Evolutionary conservation across 2,888 invertebrate species (phyloP).

Genomic region (Brachyopa scutellaris): DNA sequence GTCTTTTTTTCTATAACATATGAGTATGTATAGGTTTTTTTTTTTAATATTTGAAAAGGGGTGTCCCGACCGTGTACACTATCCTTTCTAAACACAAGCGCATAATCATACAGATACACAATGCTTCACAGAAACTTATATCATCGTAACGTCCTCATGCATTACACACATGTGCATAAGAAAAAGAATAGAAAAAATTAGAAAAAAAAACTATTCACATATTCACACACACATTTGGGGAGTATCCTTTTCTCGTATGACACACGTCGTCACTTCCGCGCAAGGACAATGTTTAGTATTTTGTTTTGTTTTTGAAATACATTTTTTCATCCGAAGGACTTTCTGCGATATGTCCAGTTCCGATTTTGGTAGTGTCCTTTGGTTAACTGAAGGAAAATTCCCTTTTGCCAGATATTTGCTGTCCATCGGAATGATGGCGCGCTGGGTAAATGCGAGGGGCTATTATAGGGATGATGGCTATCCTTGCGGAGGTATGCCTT

Average conservation of each 20-base stretch:
- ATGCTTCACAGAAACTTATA: conserved; percentile 22
- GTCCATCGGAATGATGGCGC: conserved; percentile 53
- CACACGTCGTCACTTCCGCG: conserved; percentile 54
- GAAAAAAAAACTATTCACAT: conserved; percentile 61
- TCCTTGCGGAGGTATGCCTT: conserved; percentile 55
- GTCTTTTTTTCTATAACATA: conserved; percentile 11
- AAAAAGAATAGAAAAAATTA: conserved; percentile 8
- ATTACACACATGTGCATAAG: conserved; percentile 62
- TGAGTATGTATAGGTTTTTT: neutral
- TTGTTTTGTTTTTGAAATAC: neutral
- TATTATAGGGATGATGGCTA: conserved; percentile 31
- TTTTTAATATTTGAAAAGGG: conserved; percentile 18
- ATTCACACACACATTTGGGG: conserved; percentile 69
- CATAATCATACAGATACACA: conserved; percentile 43
- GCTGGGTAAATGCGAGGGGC: conserved; percentile 32
- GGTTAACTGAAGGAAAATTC: conserved; percentile 73
- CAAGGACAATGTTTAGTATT: conserved; percentile 45
- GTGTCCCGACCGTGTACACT: conserved; percentile 18
- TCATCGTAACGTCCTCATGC: conserved; percentile 45
- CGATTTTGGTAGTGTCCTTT: conserved; percentile 74
- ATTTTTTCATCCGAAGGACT: conserved; percentile 47
- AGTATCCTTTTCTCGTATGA: conserved; percentile 66
- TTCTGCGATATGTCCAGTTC: conserved; percentile 71
- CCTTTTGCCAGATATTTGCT: conserved; percentile 59
- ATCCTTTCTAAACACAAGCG: conserved; percentile 55